Conservation (phyloP, 2,888 invertebrate species). For the Parelbella ahira region DNA sequence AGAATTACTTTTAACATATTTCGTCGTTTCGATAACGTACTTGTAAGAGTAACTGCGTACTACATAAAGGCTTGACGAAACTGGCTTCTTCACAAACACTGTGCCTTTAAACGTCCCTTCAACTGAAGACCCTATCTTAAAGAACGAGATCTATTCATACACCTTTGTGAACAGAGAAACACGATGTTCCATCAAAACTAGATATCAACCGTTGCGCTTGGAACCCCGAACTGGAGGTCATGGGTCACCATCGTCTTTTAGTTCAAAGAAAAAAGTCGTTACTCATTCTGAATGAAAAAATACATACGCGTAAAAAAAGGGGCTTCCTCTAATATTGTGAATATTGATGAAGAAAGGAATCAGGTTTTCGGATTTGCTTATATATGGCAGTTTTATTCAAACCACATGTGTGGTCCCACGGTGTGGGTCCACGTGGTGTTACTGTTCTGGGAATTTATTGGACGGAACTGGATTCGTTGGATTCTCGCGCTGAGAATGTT, state of each 20-base stretch:
- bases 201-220: conserved; percentile 57
- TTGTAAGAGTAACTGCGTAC: too few relatives aligned
- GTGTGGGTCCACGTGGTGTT: conserved; percentile 54
- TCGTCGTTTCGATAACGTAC: too few relatives aligned
- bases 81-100: conserved; percentile 14
- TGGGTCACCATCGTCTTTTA: conserved; percentile 72
- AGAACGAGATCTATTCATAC: conserved; percentile 16
- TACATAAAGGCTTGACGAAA: conserved; percentile 1
- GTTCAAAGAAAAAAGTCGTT: conserved; percentile 74
- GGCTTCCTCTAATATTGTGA: conserved; percentile 77
- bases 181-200: conserved; percentile 70
- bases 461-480: conserved; percentile 49
- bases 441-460: conserved; percentile 46
- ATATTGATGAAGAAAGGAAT: conserved; percentile 79
- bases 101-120: background rate
- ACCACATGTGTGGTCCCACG: conserved; percentile 72
- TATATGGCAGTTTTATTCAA: conserved; percentile 50
- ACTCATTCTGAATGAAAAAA: conserved; percentile 36
- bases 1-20: too few relatives aligned
- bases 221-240: conserved; percentile 55
- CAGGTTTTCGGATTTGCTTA: conserved; percentile 68
- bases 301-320: conserved; percentile 60
- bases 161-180: conserved; percentile 48
- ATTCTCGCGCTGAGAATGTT: too few relatives aligned
- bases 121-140: conserved; percentile 11